Percentiles rank a stretch among this genome's conserved stretches.
Conservation (phyloP, 2,888 invertebrate genomes). For the Megastigmus dorsalis region DNA sequence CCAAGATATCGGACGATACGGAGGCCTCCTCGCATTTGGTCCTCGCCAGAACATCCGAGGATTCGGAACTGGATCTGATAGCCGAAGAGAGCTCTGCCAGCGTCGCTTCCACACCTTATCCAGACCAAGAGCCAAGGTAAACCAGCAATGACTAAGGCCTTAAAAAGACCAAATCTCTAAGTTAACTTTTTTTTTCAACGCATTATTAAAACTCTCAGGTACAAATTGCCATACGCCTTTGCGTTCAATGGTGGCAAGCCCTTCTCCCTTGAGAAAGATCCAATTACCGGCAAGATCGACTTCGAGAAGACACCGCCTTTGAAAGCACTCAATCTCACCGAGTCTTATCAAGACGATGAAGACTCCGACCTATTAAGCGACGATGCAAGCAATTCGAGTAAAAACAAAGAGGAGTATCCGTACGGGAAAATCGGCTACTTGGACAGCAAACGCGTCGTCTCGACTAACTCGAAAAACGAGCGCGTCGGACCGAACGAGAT, state of each 20-base stretch:
- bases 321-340: slow-evolving; percentile 67
- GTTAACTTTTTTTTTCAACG: too few relatives aligned
- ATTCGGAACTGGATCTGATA: slow-evolving; percentile 64
- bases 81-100: slow-evolving; percentile 65
- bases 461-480: slow-evolving; percentile 57
- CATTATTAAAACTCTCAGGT: too few relatives aligned
- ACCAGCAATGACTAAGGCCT: too few relatives aligned
- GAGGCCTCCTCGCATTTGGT: slow-evolving; percentile 34
- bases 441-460: slow-evolving; percentile 46
- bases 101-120: slow-evolving; percentile 53
- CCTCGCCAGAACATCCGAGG: slow-evolving; percentile 59
- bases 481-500: slow-evolving; percentile 79
- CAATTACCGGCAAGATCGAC: slow-evolving; percentile 80
- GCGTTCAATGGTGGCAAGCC: slow-evolving; percentile 82
- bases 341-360: slow-evolving; percentile 59
- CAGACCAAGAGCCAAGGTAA: slow-evolving; percentile 52
- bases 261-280: slow-evolving; percentile 82
- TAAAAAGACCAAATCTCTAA: not conserved
- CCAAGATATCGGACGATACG: slow-evolving; percentile 15
- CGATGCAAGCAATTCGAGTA: slow-evolving; percentile 17
- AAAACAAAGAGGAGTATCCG: slow-evolving; percentile 48
- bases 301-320: slow-evolving; percentile 75
- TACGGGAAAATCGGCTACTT: slow-evolving; percentile 44
- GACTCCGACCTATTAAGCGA: slow-evolving; percentile 48
- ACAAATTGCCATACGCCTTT: slow-evolving; percentile 68